phyloP scores from a whole-genome alignment of 2,888 invertebrate species.

The Syritta pipiens region DNA sequence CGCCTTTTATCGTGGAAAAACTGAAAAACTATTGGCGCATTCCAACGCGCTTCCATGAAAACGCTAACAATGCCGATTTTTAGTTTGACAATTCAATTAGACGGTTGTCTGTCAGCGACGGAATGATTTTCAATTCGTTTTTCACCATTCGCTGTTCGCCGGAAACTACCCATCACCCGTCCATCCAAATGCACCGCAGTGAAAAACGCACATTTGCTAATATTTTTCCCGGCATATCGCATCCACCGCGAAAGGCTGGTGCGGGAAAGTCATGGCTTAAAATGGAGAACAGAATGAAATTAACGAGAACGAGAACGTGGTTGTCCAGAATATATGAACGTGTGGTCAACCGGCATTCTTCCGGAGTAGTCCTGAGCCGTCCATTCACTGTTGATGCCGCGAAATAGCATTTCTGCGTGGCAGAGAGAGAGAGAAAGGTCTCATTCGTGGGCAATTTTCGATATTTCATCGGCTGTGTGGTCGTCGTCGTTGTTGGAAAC shows the following conservation, averaged over 20 bases:
- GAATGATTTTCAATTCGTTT: background rate
- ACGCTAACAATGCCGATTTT: background rate
- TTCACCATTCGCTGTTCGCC: background rate
- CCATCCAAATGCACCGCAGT: background rate
- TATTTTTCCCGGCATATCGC: background rate
- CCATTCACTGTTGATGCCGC: slow-evolving; percentile 42
- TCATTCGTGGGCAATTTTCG: slow-evolving; percentile 54
- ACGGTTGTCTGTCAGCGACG: background rate
- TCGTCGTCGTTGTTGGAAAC: slow-evolving; percentile 16
- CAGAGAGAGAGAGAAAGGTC: slow-evolving; percentile 49
- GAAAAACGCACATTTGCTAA: background rate
- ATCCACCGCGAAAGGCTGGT: background rate
- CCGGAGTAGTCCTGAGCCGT: slow-evolving; percentile 28
- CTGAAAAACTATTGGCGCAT: too few relatives aligned
- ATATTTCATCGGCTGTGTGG: slow-evolving; percentile 28
- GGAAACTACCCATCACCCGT: background rate
- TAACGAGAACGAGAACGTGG: too few relatives aligned
- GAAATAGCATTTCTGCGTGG: slow-evolving; percentile 40
- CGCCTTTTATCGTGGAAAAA: too few relatives aligned
- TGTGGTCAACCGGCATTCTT: slow-evolving; percentile 44
- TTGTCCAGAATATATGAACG: slow-evolving; percentile 8
- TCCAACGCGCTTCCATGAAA: too few relatives aligned
- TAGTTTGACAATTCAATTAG: background rate
- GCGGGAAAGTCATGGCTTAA: background rate
- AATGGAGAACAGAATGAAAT: too few relatives aligned